A percentile compares a stretch with the other conserved stretches of the same genome.
Evolutionary conservation across 2,888 invertebrate species (phyloP).

Genomic region (Hypsopygia costalis): DNA sequence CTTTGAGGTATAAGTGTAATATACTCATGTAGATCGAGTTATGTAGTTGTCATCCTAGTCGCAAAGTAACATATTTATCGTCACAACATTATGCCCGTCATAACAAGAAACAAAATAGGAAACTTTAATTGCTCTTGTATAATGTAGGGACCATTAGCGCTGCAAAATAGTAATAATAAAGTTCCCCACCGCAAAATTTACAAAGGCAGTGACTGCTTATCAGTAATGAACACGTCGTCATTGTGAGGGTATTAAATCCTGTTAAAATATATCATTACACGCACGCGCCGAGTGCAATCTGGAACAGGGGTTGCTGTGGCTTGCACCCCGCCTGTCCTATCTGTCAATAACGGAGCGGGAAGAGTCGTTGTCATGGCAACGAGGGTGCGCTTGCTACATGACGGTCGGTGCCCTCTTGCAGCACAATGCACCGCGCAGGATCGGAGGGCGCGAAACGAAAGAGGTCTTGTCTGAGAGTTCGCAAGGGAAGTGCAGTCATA

Average conservation of each 20-base stretch:
- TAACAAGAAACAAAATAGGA: no score
- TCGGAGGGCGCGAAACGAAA: constrained; percentile 51
- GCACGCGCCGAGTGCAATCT: constrained; percentile 34
- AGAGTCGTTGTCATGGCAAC: constrained; percentile 71
- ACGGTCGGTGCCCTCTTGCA: constrained; percentile 60
- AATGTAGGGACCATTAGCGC: constrained; percentile 27
- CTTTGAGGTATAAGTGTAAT: no score
- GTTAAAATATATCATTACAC: constrained; percentile 60
- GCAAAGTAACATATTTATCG: no score
- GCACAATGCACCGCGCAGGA: constrained; percentile 56
- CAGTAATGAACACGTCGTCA: constrained; percentile 59
- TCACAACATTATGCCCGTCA: no score
- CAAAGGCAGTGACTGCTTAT: constrained; percentile 56
- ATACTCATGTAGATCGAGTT: no score
- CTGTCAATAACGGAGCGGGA: constrained; percentile 68
- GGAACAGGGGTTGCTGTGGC: constrained; percentile 28
- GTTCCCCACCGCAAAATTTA: constrained; percentile 35
- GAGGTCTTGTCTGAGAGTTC: constrained; percentile 57
- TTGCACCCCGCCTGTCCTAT: constrained; percentile 36
- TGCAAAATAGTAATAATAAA: constrained; percentile 34
- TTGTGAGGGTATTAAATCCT: constrained; percentile 49
- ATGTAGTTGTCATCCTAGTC: no score
- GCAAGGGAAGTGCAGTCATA: constrained; percentile 39
- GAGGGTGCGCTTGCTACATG: constrained; percentile 55
- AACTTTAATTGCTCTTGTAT: not conserved